phyloP scores from a whole-genome alignment of 1,140 invertebrate species.

The Pissodes strobi region DNA sequence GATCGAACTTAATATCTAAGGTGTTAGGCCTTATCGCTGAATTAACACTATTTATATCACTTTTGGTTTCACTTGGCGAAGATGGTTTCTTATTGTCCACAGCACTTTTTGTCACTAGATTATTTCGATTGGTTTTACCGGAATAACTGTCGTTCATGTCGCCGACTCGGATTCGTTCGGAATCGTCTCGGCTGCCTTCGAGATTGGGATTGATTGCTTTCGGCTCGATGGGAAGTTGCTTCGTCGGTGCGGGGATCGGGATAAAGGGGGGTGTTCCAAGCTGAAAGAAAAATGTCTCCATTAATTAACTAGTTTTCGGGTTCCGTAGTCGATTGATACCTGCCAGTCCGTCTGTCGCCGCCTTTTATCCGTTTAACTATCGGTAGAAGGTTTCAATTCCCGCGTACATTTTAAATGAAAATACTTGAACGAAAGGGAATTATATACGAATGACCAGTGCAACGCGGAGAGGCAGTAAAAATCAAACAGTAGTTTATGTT shows the following conservation, averaged over 20 bases:
- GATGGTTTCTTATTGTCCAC: no score
- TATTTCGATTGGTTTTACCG: conserved; percentile 41
- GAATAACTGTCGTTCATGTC: conserved; percentile 44
- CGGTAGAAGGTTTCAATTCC: no score
- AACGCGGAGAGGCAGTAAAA: no score
- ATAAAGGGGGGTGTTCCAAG: conserved; percentile 35
- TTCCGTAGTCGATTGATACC: no score
- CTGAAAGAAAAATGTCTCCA: conserved; percentile 14
- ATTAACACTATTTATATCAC: conserved; percentile 26
- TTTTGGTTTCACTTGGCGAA: conserved; percentile 15
- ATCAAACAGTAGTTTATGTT: not conserved
- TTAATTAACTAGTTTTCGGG: not conserved
- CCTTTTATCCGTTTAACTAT: no score
- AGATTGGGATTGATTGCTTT: not conserved
- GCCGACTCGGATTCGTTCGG: conserved; percentile 20
- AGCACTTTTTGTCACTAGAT: no score
- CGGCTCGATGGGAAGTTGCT: not conserved
- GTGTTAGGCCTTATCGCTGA: conserved; percentile 44
- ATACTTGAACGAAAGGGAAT: no score
- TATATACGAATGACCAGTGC: no score
- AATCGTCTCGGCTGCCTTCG: not conserved
- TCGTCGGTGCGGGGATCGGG: conserved; percentile 21
- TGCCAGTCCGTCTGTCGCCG: no score
- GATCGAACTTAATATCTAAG: conserved; percentile 38
- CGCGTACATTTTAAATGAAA: no score